Evolutionary conservation across 2,113 vertebrate genomes (phyloP).

Genomic region (Glareola pratincola): DNA sequence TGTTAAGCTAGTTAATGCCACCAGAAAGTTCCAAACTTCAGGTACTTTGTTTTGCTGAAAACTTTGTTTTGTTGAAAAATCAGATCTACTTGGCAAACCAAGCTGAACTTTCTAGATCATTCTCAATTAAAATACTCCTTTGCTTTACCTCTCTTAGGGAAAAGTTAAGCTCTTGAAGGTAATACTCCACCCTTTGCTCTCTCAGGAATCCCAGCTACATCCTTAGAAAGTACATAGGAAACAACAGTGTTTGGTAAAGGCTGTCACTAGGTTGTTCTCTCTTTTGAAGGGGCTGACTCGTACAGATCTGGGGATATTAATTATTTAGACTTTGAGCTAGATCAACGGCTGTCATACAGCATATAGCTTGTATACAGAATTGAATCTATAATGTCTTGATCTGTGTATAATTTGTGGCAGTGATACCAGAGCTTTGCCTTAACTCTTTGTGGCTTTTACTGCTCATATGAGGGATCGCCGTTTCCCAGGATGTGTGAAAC

Average conservation of each 20-base stretch:
- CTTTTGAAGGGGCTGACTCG: not conserved
- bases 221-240: not conserved
- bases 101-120: not conserved
- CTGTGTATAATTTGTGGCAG: not conserved
- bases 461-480: not conserved
- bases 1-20: not conserved
- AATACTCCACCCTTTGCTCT: not conserved
- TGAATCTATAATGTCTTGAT: not conserved
- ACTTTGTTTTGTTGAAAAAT: not conserved
- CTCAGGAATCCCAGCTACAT: not conserved
- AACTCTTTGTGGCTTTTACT: not conserved
- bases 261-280: not conserved
- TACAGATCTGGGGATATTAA: not conserved
- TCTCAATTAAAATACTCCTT: not conserved
- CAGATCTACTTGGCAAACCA: not conserved
- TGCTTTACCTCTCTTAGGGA: not conserved
- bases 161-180: not conserved
- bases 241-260: not conserved
- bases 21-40: not conserved
- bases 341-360: not conserved
- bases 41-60: not conserved
- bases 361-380: not conserved
- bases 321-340: not conserved
- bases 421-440: not conserved
- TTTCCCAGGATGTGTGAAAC: not conserved